These are phyloP conservation scores for Galerucella pusilla DNA, from an alignment of 2,888 invertebrate genomes.

Conservation along the genomic window DNA sequence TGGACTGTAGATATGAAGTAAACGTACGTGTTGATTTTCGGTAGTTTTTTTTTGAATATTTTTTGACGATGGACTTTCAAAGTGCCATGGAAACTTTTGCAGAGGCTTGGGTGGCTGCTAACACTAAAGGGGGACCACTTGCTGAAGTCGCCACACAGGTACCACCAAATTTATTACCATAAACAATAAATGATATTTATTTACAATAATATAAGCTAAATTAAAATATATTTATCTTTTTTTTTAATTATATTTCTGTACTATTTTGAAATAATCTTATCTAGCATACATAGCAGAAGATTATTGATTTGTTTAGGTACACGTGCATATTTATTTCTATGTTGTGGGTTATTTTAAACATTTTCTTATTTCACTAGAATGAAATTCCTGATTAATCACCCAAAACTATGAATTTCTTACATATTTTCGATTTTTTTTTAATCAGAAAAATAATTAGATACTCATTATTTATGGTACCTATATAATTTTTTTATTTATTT, in stretches of 20 bases:
- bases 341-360: neutral
- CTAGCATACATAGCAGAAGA: neutral
- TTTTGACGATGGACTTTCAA: slow-evolving; percentile 89
- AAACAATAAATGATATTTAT: neutral
- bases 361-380: too few relatives aligned
- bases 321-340: too few relatives aligned
- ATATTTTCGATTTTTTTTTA: too few relatives aligned
- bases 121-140: slow-evolving; percentile 75
- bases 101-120: slow-evolving; percentile 96
- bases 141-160: slow-evolving; percentile 77
- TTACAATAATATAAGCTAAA: too few relatives aligned
- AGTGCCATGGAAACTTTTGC: slow-evolving; percentile 99
- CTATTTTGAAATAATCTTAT: neutral
- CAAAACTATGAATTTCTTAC: too few relatives aligned
- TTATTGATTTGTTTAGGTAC: neutral
- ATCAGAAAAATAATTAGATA: too few relatives aligned
- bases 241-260: neutral
- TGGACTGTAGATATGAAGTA: slow-evolving; percentile 41
- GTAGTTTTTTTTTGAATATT: slow-evolving; percentile 30
- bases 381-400: too few relatives aligned
- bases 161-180: slow-evolving; percentile 29
- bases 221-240: too few relatives aligned
- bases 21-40: slow-evolving; percentile 37
- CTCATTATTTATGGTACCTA: too few relatives aligned
- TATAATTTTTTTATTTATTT: too few relatives aligned